phyloP scores from a whole-genome alignment of 2,797 vertebrate species.

The Premnoplex brunnescens region DNA sequence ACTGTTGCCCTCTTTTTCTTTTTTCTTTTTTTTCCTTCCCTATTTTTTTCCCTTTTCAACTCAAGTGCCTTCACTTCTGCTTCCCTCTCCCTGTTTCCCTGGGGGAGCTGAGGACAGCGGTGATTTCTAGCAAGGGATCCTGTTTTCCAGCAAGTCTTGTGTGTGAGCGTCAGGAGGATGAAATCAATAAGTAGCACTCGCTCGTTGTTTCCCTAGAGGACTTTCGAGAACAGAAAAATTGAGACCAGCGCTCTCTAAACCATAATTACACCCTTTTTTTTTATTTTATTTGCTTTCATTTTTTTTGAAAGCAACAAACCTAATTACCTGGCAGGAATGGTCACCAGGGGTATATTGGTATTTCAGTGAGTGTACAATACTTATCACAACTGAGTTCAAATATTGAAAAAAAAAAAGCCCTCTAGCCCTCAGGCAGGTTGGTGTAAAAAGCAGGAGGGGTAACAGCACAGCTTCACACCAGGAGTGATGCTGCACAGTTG shows the following conservation, averaged over 20 bases:
- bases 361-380: background rate
- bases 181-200: slow-evolving; percentile 59
- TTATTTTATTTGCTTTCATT: slow-evolving; percentile 17
- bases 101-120: slow-evolving; percentile 4
- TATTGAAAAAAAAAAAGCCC: background rate
- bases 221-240: slow-evolving; percentile 41
- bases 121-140: slow-evolving; percentile 33
- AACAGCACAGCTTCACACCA: background rate
- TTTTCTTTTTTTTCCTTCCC: background rate
- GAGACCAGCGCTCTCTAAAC: slow-evolving; percentile 40
- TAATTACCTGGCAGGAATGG: slow-evolving; percentile 42
- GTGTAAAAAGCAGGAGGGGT: background rate
- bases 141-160: slow-evolving; percentile 32
- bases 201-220: slow-evolving; percentile 59
- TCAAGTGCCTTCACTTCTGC: background rate
- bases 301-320: slow-evolving; percentile 37
- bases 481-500: background rate
- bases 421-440: background rate
- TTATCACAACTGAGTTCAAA: background rate
- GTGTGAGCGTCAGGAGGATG: slow-evolving; percentile 8
- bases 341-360: slow-evolving; percentile 27
- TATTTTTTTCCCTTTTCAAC: slow-evolving; percentile 26
- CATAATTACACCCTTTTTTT: slow-evolving; percentile 36
- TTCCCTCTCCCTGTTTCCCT: background rate
- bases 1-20: slow-evolving; percentile 33